phyloP scores from a whole-genome alignment of 2,888 invertebrate species.

The Drosophila borborema region DNA sequence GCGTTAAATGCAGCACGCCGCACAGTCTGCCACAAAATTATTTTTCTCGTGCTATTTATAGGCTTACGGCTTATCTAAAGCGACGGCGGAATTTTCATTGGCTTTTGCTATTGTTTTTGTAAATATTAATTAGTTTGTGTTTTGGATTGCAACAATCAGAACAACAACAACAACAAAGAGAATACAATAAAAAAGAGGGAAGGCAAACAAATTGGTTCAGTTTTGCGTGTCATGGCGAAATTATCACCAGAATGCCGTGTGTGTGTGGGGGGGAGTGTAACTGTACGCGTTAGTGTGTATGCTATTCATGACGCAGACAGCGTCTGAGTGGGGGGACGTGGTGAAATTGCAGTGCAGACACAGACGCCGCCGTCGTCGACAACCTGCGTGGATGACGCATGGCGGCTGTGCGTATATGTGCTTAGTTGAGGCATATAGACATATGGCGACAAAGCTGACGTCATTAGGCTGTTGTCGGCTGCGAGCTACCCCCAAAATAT shows the following conservation, averaged over 20 bases:
- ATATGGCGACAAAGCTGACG: slow-evolving; percentile 77
- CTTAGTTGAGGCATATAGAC: slow-evolving; percentile 50
- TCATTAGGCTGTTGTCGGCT: slow-evolving; percentile 51
- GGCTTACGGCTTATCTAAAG: slow-evolving; percentile 69
- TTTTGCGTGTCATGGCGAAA: slow-evolving; percentile 78
- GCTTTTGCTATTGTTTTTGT: slow-evolving; percentile 68
- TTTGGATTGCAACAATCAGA: slow-evolving; percentile 62
- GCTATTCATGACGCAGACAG: slow-evolving; percentile 52
- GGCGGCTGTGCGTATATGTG: slow-evolving; percentile 39
- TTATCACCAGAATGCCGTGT: slow-evolving; percentile 46
- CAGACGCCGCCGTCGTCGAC: slow-evolving; percentile 26
- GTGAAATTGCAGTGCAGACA: slow-evolving; percentile 69
- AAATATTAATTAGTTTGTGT: slow-evolving; percentile 78
- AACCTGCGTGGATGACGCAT: slow-evolving; percentile 73
- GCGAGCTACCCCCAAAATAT: slow-evolving; percentile 65
- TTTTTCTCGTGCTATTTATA: slow-evolving; percentile 44
- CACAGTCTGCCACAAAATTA: slow-evolving; percentile 47
- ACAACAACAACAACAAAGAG: slow-evolving; percentile 5
- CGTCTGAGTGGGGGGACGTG: slow-evolving; percentile 48
- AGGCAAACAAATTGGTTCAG: slow-evolving; percentile 51
- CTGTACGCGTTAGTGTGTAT: slow-evolving; percentile 18
- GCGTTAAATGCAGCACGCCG: slow-evolving; percentile 45
- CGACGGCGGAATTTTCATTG: slow-evolving; percentile 63
- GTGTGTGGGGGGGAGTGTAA: slow-evolving; percentile 20
- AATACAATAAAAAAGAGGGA: slow-evolving; percentile 23